phyloP scores from a whole-genome alignment of 2,888 invertebrate species.

The Loripinus fragilis region DNA sequence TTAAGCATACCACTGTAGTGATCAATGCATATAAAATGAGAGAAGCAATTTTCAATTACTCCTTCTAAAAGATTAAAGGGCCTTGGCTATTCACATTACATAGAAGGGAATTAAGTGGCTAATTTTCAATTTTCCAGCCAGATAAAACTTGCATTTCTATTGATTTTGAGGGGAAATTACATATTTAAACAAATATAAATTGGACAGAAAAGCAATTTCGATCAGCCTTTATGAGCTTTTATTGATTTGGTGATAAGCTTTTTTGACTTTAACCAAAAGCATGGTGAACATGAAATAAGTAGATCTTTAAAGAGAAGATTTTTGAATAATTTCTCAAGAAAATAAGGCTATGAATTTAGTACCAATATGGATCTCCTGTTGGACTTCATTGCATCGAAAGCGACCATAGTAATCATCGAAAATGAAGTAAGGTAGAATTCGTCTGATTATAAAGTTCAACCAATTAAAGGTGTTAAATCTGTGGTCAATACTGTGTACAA shows the following conservation, averaged over 20 bases:
- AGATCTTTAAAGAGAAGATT: too few species aligned
- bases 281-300: too few species aligned
- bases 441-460: too few species aligned
- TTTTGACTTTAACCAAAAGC: conserved; percentile 6
- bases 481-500: too few species aligned
- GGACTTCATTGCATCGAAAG: too few species aligned
- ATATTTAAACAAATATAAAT: conserved; percentile 5
- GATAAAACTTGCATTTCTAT: background rate
- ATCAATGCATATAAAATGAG: conserved; percentile 1
- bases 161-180: conserved; percentile 13
- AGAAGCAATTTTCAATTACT: background rate
- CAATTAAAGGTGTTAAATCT: too few species aligned
- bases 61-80: background rate
- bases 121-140: conserved; percentile 6
- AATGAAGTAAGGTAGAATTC: too few species aligned
- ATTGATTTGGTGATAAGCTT: conserved; percentile 7
- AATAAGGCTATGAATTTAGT: too few species aligned
- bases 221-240: background rate
- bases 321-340: too few species aligned
- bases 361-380: too few species aligned
- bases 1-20: background rate
- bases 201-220: background rate
- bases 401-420: too few species aligned
- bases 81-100: background rate
- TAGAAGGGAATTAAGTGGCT: background rate